Base-by-base conservation (phyloP, 2,113 vertebrate species). In the Phoxinus phoxinus region DNA sequence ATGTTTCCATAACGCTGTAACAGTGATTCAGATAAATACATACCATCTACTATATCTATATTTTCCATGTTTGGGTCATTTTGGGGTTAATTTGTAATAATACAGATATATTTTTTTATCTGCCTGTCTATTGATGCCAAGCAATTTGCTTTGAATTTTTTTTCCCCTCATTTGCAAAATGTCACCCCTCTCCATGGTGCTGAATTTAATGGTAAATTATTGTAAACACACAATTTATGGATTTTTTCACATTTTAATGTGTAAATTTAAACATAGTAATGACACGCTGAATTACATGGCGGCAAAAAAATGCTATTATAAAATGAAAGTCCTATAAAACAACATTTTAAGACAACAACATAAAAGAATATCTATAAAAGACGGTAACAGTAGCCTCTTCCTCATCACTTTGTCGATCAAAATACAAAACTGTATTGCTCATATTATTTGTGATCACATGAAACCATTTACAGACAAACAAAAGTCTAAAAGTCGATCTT, bases 331-430 rank as follows among this genome's bases (percentile, higher is more conserved):
- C 17, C 9, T 71, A 5, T 37, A 65, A 65, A 13, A 72, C 19
- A 71, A 37, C 8, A 69, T 51, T 67, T 67, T 67, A 63, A 63
- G n/a, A 71, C 69, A 41, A 71, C 21, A 71, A 10, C 67, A 71
- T 10, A 21, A 10, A 37, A 17, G 5, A 5, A 71, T 23, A 11
- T 71, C 19, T n/a, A 41, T 10, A 41, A 41, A 41, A 71, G 35
- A 71, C 21, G 4, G 1, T 35, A 4, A 69, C 3, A 71, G 19
- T 37, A 19, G 8, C 37, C 9, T 69, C 0, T 11, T 3, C 32
- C 1, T 69, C 1, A 23, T 37, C 67, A 37, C 67, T 37, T 69
- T 23, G 8, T 69, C 17, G 15, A 32, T 32, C 6, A 17, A 56
- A 56, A 56, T 56, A 56, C 53, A 56, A 56, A 19, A 35, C 15